These are phyloP conservation scores for Zonitis immaculata DNA, from an alignment of 2,888 invertebrate genomes.

Conservation along the genomic window DNA sequence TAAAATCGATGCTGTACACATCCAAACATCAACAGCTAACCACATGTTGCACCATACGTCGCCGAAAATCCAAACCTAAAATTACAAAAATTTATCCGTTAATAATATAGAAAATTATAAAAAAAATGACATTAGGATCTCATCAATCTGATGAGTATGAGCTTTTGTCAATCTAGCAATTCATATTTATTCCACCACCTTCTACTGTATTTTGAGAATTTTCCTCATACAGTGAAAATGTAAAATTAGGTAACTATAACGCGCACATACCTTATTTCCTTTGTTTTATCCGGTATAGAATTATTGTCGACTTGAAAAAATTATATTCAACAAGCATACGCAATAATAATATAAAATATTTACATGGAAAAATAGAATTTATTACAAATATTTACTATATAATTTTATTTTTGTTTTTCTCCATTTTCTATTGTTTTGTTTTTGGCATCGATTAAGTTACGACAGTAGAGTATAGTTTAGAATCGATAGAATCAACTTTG, in stretches of 20 bases:
- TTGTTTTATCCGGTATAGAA: too few relatives aligned
- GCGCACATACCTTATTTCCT: too few relatives aligned
- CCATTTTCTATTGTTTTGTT: too few relatives aligned
- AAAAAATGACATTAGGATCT: too few relatives aligned
- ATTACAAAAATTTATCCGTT: conserved; percentile 13
- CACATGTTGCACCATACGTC: conserved; percentile 94
- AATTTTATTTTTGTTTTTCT: background rate
- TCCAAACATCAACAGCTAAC: conserved; percentile 97
- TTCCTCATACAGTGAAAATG: too few relatives aligned
- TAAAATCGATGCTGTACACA: conserved; percentile 96
- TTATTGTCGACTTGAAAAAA: too few relatives aligned
- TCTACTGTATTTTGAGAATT: too few relatives aligned
- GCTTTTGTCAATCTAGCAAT: background rate
- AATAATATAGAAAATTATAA: too few relatives aligned
- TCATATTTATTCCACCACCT: too few relatives aligned
- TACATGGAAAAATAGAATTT: background rate
- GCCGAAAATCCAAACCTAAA: conserved; percentile 94
- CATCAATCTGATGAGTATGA: background rate
- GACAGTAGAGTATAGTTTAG: background rate
- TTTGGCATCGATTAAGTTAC: background rate
- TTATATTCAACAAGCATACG: too few relatives aligned
- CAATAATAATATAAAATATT: too few relatives aligned
- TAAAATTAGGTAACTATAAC: too few relatives aligned
- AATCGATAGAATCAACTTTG: background rate
- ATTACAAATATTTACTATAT: background rate